Percentiles rank a stretch among this genome's conserved stretches.
Evolutionary conservation across 2,888 invertebrate species (phyloP).

Genomic region (Blastobasis lacticolella): DNA sequence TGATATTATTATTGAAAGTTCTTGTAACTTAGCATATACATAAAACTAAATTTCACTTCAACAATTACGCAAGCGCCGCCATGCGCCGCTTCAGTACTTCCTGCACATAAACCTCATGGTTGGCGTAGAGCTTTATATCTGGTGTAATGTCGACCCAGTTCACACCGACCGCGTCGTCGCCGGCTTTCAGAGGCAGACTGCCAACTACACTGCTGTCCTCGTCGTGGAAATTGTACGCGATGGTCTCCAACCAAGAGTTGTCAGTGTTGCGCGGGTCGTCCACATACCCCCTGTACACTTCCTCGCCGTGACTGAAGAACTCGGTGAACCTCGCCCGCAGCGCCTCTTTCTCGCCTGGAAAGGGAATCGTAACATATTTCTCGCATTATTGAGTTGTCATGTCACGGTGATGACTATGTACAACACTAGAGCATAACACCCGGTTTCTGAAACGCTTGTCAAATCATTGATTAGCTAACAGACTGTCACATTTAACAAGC

Average conservation of each 20-base stretch:
- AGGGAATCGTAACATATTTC: conserved; percentile 4
- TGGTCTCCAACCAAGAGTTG: conserved; percentile 99
- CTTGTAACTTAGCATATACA: too few species aligned
- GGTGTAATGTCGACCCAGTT: conserved; percentile 88
- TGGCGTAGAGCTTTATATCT: conserved; percentile 87
- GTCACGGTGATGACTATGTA: too few species aligned
- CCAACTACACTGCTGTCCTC: conserved; percentile 80
- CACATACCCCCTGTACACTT: conserved; percentile 92
- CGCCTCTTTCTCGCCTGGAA: conserved; percentile 41
- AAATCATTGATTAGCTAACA: too few species aligned
- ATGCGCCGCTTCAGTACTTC: too few species aligned
- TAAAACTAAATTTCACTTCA: too few species aligned
- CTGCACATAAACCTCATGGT: conserved; percentile 73
- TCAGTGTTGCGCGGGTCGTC: conserved; percentile 99
- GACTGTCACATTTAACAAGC: too few species aligned
- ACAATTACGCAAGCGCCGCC: too few species aligned
- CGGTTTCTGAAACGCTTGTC: too few species aligned
- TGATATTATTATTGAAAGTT: too few species aligned
- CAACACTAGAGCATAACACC: too few species aligned
- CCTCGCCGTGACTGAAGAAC: conserved; percentile 80
- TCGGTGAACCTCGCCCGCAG: conserved; percentile 69
- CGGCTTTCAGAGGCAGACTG: conserved; percentile 83
- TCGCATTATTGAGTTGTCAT: too few species aligned
- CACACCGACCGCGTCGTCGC: conserved; percentile 92
- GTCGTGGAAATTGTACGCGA: conserved; percentile 95